Conservation (phyloP, 2,888 invertebrate species). For the Formica aserva region DNA sequence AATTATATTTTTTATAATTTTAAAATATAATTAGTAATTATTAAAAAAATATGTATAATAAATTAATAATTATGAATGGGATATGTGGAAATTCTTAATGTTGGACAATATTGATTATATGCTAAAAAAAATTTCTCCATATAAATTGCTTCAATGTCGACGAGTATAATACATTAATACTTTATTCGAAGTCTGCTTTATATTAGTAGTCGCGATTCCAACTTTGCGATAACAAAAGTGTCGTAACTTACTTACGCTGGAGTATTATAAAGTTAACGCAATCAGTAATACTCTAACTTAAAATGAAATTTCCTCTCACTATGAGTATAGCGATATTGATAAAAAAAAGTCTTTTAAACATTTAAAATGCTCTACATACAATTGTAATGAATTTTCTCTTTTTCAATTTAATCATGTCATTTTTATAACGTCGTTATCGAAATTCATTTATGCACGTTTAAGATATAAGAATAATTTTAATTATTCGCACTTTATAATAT, state of each 20-base stretch:
- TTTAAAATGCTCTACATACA: constrained; percentile 22
- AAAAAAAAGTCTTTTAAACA: constrained; percentile 19
- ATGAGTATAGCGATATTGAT: constrained; percentile 11
- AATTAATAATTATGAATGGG: neutral
- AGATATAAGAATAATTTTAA: constrained; percentile 16
- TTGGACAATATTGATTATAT: neutral
- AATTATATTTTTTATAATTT: neutral
- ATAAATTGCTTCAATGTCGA: constrained; percentile 22
- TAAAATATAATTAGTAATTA: neutral
- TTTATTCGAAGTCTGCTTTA: constrained; percentile 47
- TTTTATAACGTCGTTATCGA: constrained; percentile 30
- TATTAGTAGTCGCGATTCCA: constrained; percentile 44
- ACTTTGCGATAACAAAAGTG: constrained; percentile 45
- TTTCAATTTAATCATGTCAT: constrained; percentile 26
- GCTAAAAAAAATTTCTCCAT: constrained; percentile 8
- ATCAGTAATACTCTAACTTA: constrained; percentile 41
- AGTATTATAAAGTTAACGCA: constrained; percentile 48
- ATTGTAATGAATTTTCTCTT: constrained; percentile 33
- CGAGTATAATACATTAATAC: constrained; percentile 37
- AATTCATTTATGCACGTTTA: constrained; percentile 5
- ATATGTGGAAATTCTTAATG: neutral
- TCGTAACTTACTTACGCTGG: constrained; percentile 44
- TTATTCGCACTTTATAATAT: neutral
- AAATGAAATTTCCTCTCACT: constrained; percentile 44
- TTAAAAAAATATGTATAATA: neutral